These are phyloP conservation scores for Centropristis striata DNA, from an alignment of 2,113 vertebrate species.

Conservation along the genomic window DNA sequence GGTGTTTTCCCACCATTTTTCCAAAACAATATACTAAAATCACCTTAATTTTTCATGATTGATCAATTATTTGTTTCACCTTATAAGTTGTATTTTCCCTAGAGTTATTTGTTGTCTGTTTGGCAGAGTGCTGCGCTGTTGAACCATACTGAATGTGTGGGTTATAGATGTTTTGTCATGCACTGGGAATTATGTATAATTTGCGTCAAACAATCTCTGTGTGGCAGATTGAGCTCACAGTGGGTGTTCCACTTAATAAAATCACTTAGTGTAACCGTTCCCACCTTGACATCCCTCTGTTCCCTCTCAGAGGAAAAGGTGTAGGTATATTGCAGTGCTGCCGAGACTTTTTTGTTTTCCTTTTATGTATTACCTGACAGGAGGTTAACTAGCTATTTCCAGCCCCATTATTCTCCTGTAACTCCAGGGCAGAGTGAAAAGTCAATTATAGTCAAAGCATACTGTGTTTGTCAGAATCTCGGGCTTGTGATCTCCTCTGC, in stretches of 20 bases:
- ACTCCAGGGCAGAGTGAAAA: conserved; percentile 76
- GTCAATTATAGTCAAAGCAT: conserved; percentile 78
- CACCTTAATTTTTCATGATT: not conserved
- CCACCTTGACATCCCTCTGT: conserved; percentile 67
- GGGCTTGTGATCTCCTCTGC: conserved; percentile 46
- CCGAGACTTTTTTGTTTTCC: conserved; percentile 64
- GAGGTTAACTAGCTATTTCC: conserved; percentile 81
- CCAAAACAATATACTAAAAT: not conserved
- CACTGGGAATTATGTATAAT: conserved; percentile 72
- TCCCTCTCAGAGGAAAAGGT: conserved; percentile 49
- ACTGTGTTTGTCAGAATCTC: conserved; percentile 67
- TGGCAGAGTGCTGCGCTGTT: conserved; percentile 1
- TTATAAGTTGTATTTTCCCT: not conserved
- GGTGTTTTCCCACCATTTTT: too few species aligned
- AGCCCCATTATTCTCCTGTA: conserved; percentile 76
- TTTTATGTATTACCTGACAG: conserved; percentile 79
- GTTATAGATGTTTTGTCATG: conserved; percentile 54
- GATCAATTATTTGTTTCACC: not conserved
- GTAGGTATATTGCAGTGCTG: conserved; percentile 41
- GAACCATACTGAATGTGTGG: conserved; percentile 20
- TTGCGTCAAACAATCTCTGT: conserved; percentile 74
- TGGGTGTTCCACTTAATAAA: conserved; percentile 77
- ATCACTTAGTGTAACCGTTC: conserved; percentile 70
- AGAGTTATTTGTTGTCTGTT: conserved; percentile 16
- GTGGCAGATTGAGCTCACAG: conserved; percentile 75